These are phyloP conservation scores for Epinotia ramella DNA, from an alignment of 2,888 invertebrate genomes.

Conservation along the genomic window DNA sequence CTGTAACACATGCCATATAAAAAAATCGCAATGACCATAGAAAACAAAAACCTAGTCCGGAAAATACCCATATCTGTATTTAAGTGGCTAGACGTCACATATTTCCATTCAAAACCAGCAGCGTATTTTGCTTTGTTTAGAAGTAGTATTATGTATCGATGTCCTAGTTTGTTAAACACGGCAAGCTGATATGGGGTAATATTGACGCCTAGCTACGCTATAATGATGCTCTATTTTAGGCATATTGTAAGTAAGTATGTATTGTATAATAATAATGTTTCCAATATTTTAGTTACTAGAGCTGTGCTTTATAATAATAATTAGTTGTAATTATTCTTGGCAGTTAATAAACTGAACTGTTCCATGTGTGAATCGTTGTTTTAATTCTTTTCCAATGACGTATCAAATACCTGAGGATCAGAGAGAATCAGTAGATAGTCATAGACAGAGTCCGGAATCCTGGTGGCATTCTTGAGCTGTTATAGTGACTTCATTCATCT, in stretches of 20 bases:
- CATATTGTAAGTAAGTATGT: slow-evolving; percentile 33
- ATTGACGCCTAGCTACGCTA: background rate
- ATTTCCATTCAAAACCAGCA: background rate
- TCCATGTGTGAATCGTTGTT: background rate
- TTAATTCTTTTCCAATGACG: background rate
- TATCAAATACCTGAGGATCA: background rate
- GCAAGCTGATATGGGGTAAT: background rate
- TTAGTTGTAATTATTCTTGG: slow-evolving; percentile 33
- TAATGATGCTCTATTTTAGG: slow-evolving; percentile 18
- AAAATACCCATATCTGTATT: slow-evolving; percentile 14
- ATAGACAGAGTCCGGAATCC: no score
- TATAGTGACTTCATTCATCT: no score
- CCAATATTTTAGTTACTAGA: slow-evolving; percentile 44
- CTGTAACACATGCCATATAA: background rate
- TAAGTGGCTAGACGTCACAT: background rate
- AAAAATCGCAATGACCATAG: background rate
- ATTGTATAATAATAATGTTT: slow-evolving; percentile 35
- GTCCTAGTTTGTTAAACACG: background rate
- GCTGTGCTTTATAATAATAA: slow-evolving; percentile 33
- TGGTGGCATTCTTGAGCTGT: no score
- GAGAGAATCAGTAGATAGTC: no score
- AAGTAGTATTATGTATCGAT: background rate
- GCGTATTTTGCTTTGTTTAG: background rate
- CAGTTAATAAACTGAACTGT: slow-evolving; percentile 20
- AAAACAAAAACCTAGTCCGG: slow-evolving; percentile 10